These are phyloP conservation scores for Heterocephalus glaber DNA, from an alignment of 2,113 vertebrate genomes.

Conservation along the genomic window DNA sequence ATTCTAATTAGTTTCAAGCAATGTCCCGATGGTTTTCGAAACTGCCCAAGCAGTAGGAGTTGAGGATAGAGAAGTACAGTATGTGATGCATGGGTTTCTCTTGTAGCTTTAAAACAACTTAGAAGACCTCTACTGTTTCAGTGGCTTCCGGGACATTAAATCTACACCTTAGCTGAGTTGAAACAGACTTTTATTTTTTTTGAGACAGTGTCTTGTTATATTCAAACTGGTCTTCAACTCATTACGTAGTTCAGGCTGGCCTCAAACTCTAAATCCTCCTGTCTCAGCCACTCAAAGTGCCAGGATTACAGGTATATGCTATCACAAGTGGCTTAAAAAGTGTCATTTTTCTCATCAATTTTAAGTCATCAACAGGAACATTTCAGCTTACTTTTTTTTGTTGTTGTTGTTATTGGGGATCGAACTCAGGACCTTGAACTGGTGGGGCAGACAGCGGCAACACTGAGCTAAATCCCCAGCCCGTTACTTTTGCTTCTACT, in stretches of 20 bases:
- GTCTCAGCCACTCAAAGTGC: neutral
- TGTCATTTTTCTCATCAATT: neutral
- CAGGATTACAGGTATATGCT: neutral
- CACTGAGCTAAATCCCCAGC: too few relatives aligned
- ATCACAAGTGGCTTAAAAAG: neutral
- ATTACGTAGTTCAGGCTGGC: neutral
- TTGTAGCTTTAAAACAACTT: neutral
- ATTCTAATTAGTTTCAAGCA: neutral
- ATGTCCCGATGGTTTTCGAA: neutral
- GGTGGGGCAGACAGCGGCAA: too few relatives aligned
- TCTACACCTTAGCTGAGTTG: neutral
- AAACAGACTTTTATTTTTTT: neutral
- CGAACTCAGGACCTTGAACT: too few relatives aligned
- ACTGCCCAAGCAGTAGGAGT: neutral
- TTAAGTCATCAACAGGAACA: conserved; percentile 3
- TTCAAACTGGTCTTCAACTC: neutral
- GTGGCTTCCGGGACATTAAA: neutral
- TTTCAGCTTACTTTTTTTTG: conserved; percentile 23
- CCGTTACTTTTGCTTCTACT: neutral
- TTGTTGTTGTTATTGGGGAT: too few relatives aligned
- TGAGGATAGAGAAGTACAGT: neutral
- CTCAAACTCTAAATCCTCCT: neutral
- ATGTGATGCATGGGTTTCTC: neutral
- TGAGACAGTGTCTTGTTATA: neutral
- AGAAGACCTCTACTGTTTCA: neutral